Conservation (phyloP, 2,888 invertebrate genomes). For the Epirrhoe tristata region DNA sequence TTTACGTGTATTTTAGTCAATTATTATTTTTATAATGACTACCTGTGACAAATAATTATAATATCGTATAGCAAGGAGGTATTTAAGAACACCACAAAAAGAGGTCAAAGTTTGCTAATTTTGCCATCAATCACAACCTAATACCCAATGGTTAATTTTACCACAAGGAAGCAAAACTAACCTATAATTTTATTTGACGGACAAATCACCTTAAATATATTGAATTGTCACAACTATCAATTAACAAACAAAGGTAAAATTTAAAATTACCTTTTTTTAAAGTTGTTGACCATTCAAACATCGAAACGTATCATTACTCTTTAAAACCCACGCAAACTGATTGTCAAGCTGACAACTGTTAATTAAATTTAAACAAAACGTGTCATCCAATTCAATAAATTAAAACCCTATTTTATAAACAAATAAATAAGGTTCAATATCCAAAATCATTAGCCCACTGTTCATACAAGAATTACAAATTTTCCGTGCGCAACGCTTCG, state of each 20-base stretch:
- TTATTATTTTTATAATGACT: background rate
- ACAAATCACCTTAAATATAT: constrained; percentile 26
- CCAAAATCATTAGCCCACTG: background rate
- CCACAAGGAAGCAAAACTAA: constrained; percentile 37
- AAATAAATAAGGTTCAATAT: constrained; percentile 1
- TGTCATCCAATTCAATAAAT: constrained; percentile 51
- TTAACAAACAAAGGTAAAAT: constrained; percentile 45
- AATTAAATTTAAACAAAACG: constrained; percentile 66
- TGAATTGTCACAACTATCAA: constrained; percentile 44
- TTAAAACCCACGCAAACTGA: constrained; percentile 55
- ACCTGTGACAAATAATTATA: background rate
- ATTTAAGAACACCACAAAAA: constrained; percentile 17
- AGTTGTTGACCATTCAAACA: constrained; percentile 54
- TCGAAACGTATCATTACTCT: constrained; percentile 58
- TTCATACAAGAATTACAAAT: constrained; percentile 24
- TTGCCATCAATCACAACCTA: constrained; percentile 35
- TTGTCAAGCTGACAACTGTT: constrained; percentile 60
- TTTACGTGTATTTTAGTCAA: background rate
- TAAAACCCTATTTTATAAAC: constrained; percentile 7
- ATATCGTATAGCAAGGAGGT: constrained; percentile 9
- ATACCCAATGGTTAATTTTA: constrained; percentile 31
- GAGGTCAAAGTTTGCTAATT: constrained; percentile 38
- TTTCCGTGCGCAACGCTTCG: constrained; percentile 24
- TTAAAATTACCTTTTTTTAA: constrained; percentile 46
- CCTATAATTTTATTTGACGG: constrained; percentile 45